Base-by-base conservation (phyloP, 2,113 vertebrate genomes). In the Gulo gulo region DNA sequence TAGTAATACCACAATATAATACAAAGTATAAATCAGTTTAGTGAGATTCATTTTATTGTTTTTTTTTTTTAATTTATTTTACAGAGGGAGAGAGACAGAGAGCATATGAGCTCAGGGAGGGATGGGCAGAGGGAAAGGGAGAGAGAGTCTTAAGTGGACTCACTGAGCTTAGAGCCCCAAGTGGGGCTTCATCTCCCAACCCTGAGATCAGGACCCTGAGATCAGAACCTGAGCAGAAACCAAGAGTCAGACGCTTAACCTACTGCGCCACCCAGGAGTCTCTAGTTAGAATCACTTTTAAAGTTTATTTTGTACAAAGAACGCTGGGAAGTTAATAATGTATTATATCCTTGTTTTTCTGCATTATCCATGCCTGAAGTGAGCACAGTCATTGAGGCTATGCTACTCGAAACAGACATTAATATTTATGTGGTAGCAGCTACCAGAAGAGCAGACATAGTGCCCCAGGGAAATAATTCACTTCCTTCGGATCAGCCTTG, bases 361-460 rank as follows among this genome's bases (percentile, higher is more conserved):
- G 69, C 31, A 92, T 74, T 82, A 95, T 34, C 94, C 89, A 50
- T 96, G 96, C 96, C 96, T 90, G 74, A 96, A 96, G 91, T 91
- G 76, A 90, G 63, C 50, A 36, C 0, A 96, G 90, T 85, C 92
- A 81, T 13, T 42, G 80, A 96, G 84, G 80, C 91, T 88, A 34
- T 81, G 87, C 57, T 84, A 76, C 86, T 94, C 1, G 10, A 95
- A 96, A 86, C 80, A 94, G 55, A 96, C 29, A 97, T 97, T 95
- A 96, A 98, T 98, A 98, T 98, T 96, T 92, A 97, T 94, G 89
- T 92, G 42, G 78, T n/a, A 85, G 92, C 90, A 80, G 83, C 79
- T 96, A 96, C 57, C 87, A 67, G 63, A 96, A 96, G 90, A 92
- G 47, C 92, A 96, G 91, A 76, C 63, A 79, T 34, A 39, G 67